Evolutionary conservation across 2,797 vertebrate species (phyloP), one percentile per base, ranked within the genome.

Genomic region (Sus cebifrons): DNA sequence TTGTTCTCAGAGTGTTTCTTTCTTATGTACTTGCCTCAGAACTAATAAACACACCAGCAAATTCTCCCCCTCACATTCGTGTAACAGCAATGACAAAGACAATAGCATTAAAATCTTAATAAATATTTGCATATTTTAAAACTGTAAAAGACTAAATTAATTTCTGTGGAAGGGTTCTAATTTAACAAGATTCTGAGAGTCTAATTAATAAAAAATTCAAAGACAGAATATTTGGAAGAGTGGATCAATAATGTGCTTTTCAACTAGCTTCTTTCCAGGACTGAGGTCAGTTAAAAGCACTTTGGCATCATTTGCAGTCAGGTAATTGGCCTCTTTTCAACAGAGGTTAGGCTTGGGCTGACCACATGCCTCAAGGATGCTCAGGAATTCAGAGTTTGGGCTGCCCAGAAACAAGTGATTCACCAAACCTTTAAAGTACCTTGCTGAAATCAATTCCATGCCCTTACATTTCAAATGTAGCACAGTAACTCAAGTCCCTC

Each of bases 191-290:
- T 60, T 95, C 21, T 85, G 78, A 91, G 16, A 40, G 29, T 90
- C 21, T 96, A 93, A 84, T 81, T 96, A 91, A 94, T 87, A 92
- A 89, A 96, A 64, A 2, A 44, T 77, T 68, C 21, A 73, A 93
- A 87, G 64, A 44, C 2, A 93, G 52, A 86, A 15, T 91, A 82
- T 87, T 96, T 94, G 67, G 64, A 74, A 85, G 60, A 81, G 67
- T 23, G 0, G n/a, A 84, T 95, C 84, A 74, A 85, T 96, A 84
- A 36, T 20, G 44, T 85, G 6, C 20, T 94, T 94, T 95, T 91
- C 36, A 70, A 81, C 32, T 62, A 67, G 65, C 23, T 86, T 18
- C 32, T 32, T 83, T 60, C 44, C 67, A 84, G 73, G 65, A 73
- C 21, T 29, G 49, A 91, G 65, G 60, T 96, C 68, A 94, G 54